A percentile compares a stretch with the other conserved stretches of the same genome.
These are phyloP conservation scores for Tricholaema leucomelas DNA, from an alignment of 2,113 vertebrate genomes.

Conservation along the genomic window DNA sequence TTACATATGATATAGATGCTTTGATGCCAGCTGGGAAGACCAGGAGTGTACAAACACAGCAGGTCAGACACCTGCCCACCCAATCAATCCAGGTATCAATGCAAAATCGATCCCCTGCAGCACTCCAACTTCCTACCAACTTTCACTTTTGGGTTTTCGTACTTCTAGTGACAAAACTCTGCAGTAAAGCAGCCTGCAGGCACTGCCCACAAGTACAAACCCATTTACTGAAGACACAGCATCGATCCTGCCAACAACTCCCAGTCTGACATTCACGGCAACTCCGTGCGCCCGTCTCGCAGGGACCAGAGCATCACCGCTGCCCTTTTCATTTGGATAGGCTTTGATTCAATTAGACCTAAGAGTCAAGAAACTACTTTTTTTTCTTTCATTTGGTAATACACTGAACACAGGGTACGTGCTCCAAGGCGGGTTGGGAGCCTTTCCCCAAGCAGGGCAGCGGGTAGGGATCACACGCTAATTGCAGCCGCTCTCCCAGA, in stretches of 20 bases:
- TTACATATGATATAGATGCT: neutral
- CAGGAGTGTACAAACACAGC: rapidly evolving
- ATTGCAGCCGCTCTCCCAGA: neutral
- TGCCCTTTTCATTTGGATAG: constrained; percentile 7
- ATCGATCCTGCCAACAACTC: neutral
- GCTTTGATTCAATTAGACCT: neutral
- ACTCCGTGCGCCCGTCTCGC: rapidly evolving
- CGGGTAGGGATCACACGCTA: neutral
- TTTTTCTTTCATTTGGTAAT: neutral
- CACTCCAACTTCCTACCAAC: neutral
- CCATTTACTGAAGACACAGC: neutral
- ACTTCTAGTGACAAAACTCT: neutral
- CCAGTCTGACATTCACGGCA: neutral
- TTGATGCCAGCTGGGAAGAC: neutral
- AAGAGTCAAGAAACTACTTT: neutral
- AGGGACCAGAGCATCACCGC: neutral
- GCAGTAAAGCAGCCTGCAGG: neutral
- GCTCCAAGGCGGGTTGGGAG: neutral
- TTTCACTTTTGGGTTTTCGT: neutral
- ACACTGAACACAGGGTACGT: neutral
- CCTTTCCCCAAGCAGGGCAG: neutral
- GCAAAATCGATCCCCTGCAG: neutral
- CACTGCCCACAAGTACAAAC: neutral
- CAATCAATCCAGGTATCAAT: neutral
- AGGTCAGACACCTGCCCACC: too few species aligned